Conservation (phyloP, 2,797 vertebrate species). For the Chrysolophus pictus region DNA sequence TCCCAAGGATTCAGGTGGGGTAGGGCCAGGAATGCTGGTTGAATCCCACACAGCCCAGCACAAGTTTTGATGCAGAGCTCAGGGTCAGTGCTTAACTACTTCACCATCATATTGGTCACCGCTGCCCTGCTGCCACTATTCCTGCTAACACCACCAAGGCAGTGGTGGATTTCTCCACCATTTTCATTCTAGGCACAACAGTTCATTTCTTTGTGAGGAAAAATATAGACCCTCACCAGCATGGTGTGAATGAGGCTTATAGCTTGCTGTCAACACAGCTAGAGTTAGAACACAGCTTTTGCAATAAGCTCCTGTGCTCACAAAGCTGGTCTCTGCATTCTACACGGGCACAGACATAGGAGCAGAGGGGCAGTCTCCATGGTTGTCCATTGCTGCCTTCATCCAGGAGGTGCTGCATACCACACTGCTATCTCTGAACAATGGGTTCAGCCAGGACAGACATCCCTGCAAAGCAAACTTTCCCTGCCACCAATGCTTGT, state of each 20-base stretch:
- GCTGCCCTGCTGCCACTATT: neutral
- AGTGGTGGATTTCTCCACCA: neutral
- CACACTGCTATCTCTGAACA: accelerated
- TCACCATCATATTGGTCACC: neutral
- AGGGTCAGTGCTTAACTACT: neutral
- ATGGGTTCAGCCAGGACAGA: accelerated
- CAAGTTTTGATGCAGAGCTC: neutral
- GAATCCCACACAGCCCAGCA: neutral
- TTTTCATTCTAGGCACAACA: neutral
- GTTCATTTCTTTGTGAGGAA: neutral
- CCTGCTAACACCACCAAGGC: neutral
- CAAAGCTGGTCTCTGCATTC: accelerated
- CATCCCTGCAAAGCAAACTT: neutral
- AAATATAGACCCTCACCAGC: neutral
- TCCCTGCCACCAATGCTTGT: accelerated
- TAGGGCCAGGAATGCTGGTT: neutral
- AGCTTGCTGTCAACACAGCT: accelerated
- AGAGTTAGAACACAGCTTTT: neutral
- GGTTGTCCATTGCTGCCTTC: neutral
- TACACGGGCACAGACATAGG: accelerated
- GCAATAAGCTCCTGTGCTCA: accelerated
- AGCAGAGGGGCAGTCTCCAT: neutral
- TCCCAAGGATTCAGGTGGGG: too few species aligned
- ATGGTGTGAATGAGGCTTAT: accelerated
- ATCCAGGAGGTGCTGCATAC: neutral